phyloP scores from a whole-genome alignment of 2,797 vertebrate species.

The Spinus olivaceus region DNA sequence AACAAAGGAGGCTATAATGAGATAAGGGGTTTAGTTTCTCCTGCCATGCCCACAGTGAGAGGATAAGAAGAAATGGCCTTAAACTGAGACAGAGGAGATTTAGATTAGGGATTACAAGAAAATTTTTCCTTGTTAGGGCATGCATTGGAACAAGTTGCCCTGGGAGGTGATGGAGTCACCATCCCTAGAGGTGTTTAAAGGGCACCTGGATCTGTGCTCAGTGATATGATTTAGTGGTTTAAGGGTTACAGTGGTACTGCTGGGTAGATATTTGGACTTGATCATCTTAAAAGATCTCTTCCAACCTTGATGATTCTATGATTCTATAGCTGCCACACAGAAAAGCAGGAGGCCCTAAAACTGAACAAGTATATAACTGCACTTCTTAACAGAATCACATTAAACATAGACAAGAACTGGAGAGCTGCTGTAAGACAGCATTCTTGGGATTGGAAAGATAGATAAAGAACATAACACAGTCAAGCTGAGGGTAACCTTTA shows the following conservation, averaged over 20 bases:
- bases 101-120: neutral
- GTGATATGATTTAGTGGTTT: neutral
- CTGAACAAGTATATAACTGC: neutral
- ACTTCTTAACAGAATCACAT: neutral
- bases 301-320: neutral
- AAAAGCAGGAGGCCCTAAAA: neutral
- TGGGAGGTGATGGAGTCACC: neutral
- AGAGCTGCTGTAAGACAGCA: neutral
- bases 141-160: neutral
- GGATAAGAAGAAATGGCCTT: neutral
- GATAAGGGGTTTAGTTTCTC: neutral
- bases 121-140: neutral
- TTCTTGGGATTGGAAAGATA: neutral
- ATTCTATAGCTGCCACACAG: neutral
- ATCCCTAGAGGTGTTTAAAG: neutral
- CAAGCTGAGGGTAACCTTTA: neutral
- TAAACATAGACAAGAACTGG: neutral
- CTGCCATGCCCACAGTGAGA: neutral
- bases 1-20: neutral
- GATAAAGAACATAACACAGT: neutral
- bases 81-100: neutral
- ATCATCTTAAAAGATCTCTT: neutral
- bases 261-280: neutral
- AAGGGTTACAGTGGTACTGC: neutral
- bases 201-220: neutral